Evolutionary conservation across 2,888 invertebrate genomes (phyloP), one percentile per base, ranked within the genome.

Genomic region (Chirona hameri): DNA sequence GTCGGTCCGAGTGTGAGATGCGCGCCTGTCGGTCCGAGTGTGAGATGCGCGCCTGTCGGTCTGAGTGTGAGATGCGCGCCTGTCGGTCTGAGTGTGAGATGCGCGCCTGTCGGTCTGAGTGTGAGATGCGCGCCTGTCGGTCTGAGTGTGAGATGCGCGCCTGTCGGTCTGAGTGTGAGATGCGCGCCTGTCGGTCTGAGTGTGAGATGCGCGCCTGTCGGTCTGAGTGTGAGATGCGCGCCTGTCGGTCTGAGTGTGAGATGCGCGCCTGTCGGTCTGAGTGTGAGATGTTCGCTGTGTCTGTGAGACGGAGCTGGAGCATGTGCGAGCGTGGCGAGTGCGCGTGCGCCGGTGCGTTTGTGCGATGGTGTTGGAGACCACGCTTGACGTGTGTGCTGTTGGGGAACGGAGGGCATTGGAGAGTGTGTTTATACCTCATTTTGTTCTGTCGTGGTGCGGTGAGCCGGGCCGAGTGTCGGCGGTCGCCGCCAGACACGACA

Each of bases 381-480:
- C 39, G 39, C 39, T 2, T 24, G 21, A 21, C 21, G 57, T 21
- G 21, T 12, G 55, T 24, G 24, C 24, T 60, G 60, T 60, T 21
- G 15, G 65, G 65, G 9, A 65, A 65, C 65, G n/a, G 7, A 65
- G 65, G 65, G 65, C 65, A 65, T 65, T 27, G 65, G n/a, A n/a
- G n/a, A n/a, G 12, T n/a, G 65, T 65, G 65, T 65, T 65, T 65
- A 65, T 65, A 65, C 65, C 65, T 65, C 65, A 65, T 65, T 65
- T 65, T 65, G 65, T 65, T 65, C n/a, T 52, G 52, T 1, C 52
- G 15, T 4, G 18, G 7, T 52, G 39, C 52, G 52, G 5, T 12
- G 10, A 12, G 52, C 52, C 12, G 52, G 7, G 7, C 52, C 52
- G 52, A 1, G 15, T 18, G 24, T 24, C 24, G 60, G 60, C 60